A percentile compares a stretch with the other conserved stretches of the same genome.
Evolutionary conservation across 2,888 invertebrate genomes (phyloP).

Genomic region (Dasypogon diadema): DNA sequence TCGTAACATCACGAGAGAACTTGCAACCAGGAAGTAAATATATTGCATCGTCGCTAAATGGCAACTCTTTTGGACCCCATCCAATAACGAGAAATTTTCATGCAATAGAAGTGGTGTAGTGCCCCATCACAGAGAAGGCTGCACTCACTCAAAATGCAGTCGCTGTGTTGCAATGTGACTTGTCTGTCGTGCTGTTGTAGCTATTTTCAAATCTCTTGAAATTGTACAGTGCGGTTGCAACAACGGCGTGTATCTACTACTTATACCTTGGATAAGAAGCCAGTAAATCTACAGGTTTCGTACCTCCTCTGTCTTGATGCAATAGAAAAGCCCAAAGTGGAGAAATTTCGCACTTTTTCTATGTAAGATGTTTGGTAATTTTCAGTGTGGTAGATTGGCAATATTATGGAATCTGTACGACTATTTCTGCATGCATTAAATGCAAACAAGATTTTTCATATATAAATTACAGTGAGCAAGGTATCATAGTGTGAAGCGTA

Average conservation of each 20-base stretch:
- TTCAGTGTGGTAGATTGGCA: neutral
- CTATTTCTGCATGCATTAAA: neutral
- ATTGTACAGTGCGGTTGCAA: conserved; percentile 8
- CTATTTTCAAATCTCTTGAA: conserved; percentile 37
- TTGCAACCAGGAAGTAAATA: conserved; percentile 35
- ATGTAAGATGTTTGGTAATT: neutral
- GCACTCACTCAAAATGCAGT: conserved; percentile 22
- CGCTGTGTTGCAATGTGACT: conserved; percentile 20
- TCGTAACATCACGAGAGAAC: conserved; percentile 1
- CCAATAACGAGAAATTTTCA: conserved; percentile 17
- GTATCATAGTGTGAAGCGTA: conserved; percentile 8
- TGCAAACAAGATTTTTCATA: neutral
- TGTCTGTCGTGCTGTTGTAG: conserved; percentile 13
- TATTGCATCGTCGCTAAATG: conserved; percentile 12
- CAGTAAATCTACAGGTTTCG: neutral
- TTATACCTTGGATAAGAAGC: neutral
- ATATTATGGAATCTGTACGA: neutral
- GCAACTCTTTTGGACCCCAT: conserved; percentile 26
- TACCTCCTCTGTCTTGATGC: conserved; percentile 29
- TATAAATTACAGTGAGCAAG: neutral
- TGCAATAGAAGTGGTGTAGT: conserved; percentile 13
- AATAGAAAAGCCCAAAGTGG: conserved; percentile 38
- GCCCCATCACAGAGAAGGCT: neutral
- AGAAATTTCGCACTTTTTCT: conserved; percentile 34
- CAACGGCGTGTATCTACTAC: conserved; percentile 3